Conservation (phyloP, 2,113 vertebrate species). For the Xyliphius kryptos region DNA sequence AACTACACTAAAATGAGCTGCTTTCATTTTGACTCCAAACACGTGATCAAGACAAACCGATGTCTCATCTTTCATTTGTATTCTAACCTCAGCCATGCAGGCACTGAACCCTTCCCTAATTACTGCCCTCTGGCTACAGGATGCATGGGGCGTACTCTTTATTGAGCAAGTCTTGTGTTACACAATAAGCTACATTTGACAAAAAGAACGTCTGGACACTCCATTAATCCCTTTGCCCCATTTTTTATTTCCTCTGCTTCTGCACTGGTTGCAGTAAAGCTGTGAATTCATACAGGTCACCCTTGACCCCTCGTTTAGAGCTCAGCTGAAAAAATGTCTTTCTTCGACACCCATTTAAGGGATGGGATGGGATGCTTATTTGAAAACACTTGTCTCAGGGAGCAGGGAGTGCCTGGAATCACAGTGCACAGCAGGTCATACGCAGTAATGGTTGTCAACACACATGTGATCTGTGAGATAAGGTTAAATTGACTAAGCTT, state of each 20-base stretch:
- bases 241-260: neutral
- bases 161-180: conserved; percentile 46
- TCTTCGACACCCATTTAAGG: conserved; percentile 5
- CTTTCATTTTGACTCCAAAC: neutral
- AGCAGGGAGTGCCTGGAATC: neutral
- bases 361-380: conserved; percentile 29
- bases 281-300: conserved; percentile 11
- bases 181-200: conserved; percentile 43
- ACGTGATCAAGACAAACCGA: neutral
- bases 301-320: conserved; percentile 20
- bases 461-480: too few species aligned
- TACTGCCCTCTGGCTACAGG: conserved; percentile 3
- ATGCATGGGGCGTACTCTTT: conserved; percentile 29
- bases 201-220: conserved; percentile 1
- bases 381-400: neutral
- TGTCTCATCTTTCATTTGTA: neutral
- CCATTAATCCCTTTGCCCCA: neutral
- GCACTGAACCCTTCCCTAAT: conserved; percentile 9
- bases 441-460: too few species aligned
- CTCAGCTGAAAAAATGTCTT: conserved; percentile 42
- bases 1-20: neutral
- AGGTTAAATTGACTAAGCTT: too few species aligned
- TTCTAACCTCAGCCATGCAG: conserved; percentile 28
- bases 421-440: too few species aligned
- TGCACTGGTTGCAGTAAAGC: conserved; percentile 6